phyloP scores from a whole-genome alignment of 2,888 invertebrate species.

The Caenorhabditis zanzibari region DNA sequence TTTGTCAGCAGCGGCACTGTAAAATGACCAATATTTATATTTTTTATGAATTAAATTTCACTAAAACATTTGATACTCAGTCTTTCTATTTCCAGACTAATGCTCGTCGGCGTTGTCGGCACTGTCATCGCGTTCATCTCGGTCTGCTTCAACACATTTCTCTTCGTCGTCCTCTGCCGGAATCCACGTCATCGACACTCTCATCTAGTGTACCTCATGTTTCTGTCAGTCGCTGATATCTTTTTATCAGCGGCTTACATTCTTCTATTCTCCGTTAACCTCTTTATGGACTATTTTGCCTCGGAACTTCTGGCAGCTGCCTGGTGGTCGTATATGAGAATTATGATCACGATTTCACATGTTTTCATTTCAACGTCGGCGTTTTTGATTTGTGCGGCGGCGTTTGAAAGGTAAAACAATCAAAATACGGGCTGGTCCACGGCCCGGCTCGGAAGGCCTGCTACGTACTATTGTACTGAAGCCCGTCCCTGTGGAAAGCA shows the following conservation, averaged over 20 bases:
- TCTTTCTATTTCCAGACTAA: conserved; percentile 69
- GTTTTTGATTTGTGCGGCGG: conserved; percentile 79
- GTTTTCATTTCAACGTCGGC: conserved; percentile 80
- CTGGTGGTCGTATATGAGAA: conserved; percentile 80
- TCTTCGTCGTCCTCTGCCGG: conserved; percentile 76
- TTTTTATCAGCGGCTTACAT: conserved; percentile 82
- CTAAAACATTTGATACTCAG: no score
- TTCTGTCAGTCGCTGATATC: conserved; percentile 79
- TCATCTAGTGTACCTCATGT: conserved; percentile 80
- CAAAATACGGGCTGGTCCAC: no score
- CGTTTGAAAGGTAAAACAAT: conserved; percentile 77
- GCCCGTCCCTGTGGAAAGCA: no score
- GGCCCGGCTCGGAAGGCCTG: no score
- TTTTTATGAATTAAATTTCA: no score
- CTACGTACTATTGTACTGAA: no score
- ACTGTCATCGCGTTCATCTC: conserved; percentile 77
- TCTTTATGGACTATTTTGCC: conserved; percentile 82
- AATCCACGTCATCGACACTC: conserved; percentile 76
- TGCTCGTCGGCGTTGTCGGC: conserved; percentile 79
- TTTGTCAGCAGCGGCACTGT: no score
- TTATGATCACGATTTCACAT: conserved; percentile 76
- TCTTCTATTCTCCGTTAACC: conserved; percentile 79
- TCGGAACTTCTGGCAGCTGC: conserved; percentile 74
- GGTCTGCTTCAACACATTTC: conserved; percentile 80
- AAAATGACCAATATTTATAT: no score